phyloP scores from a whole-genome alignment of 2,888 invertebrate species.

The Drosophila rubida region DNA sequence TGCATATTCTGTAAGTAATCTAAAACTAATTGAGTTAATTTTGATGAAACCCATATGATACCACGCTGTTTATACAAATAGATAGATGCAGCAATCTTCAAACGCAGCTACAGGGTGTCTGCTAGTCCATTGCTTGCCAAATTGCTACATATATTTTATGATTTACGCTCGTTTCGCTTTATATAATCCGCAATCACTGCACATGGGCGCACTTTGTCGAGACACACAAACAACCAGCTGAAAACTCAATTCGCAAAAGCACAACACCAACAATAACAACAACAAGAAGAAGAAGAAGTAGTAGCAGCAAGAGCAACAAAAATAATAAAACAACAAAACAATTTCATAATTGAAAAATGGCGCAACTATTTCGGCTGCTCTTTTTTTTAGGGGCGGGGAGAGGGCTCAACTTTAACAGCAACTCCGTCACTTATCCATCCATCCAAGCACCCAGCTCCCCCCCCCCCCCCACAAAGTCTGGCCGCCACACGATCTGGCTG shows the following conservation, averaged over 20 bases:
- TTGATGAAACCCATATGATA: no score
- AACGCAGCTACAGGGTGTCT: slow-evolving; percentile 4
- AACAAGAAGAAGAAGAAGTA: slow-evolving; percentile 25
- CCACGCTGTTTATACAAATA: no score
- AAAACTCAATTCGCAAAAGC: slow-evolving; percentile 5
- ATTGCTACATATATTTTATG: slow-evolving; percentile 58
- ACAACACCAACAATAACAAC: slow-evolving; percentile 6
- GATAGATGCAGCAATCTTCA: no score
- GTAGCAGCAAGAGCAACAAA: slow-evolving; percentile 52
- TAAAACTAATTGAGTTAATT: no score
- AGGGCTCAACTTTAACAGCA: slow-evolving; percentile 46
- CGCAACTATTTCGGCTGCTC: slow-evolving; percentile 33
- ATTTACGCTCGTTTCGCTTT: slow-evolving; percentile 74
- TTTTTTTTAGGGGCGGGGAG: not conserved
- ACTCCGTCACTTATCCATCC: slow-evolving; percentile 41
- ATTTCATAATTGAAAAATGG: slow-evolving; percentile 26
- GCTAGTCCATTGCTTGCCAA: not conserved
- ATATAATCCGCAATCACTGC: slow-evolving; percentile 70
- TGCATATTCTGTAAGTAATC: no score
- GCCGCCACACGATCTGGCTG: not conserved
- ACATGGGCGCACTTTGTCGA: slow-evolving; percentile 49
- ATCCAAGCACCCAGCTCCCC: slow-evolving; percentile 5
- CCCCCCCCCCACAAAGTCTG: not conserved
- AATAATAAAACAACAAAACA: slow-evolving; percentile 65
- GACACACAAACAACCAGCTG: slow-evolving; percentile 4